phyloP scores from a whole-genome alignment of 2,113 vertebrate genomes.

The Aptenodytes forsteri region DNA sequence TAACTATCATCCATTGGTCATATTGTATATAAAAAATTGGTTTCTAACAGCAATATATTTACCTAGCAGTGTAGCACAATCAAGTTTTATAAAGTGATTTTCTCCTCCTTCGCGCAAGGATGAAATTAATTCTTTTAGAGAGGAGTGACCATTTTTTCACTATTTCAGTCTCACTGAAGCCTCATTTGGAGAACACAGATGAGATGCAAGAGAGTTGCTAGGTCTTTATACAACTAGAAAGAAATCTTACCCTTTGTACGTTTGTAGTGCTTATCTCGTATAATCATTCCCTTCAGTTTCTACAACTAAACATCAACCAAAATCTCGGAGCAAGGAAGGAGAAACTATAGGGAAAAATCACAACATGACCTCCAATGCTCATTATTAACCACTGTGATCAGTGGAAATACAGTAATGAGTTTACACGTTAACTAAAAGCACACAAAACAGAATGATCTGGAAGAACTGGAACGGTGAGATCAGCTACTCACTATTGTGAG shows the following conservation, averaged over 20 bases:
- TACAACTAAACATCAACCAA: not conserved
- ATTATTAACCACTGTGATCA: not conserved
- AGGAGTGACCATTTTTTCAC: not conserved
- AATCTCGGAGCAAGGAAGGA: not conserved
- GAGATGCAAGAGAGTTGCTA: not conserved
- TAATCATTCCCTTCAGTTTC: not conserved
- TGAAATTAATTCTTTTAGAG: not conserved
- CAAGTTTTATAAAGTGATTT: not conserved
- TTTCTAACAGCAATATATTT: not conserved
- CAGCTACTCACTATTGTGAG: not conserved
- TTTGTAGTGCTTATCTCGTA: not conserved
- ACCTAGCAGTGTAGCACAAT: not conserved
- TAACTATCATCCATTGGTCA: not conserved
- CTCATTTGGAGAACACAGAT: not conserved
- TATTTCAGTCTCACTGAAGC: not conserved
- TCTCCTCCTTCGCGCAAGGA: not conserved
- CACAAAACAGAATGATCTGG: not conserved
- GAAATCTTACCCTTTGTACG: not conserved
- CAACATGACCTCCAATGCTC: not conserved
- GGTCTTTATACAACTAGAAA: not conserved
- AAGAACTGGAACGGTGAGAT: not conserved
- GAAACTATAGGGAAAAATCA: not conserved
- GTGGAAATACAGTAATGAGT: not conserved
- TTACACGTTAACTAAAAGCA: not conserved
- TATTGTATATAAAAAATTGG: not conserved